phyloP scores from a whole-genome alignment of 2,888 invertebrate genomes.

The Carabus problematicus region DNA sequence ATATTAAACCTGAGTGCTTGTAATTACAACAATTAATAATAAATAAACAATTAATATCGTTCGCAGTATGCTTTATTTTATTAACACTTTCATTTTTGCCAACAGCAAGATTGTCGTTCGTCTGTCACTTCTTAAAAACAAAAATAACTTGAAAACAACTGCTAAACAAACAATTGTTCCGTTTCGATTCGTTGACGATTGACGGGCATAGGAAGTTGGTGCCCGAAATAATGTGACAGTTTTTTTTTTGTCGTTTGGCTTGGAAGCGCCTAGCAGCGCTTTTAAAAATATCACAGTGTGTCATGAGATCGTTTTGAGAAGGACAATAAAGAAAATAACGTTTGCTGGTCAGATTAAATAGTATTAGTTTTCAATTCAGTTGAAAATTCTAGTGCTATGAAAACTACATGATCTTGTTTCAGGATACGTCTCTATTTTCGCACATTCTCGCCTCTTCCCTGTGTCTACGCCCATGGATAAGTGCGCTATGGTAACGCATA shows the following conservation, averaged over 20 bases:
- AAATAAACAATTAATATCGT: constrained; percentile 11
- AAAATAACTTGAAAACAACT: constrained; percentile 32
- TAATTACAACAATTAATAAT: constrained; percentile 17
- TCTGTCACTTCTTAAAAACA: not conserved
- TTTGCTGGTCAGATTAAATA: too few species aligned
- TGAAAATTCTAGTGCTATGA: too few species aligned
- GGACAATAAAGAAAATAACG: too few species aligned
- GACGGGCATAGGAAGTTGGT: constrained; percentile 39
- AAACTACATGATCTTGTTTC: too few species aligned
- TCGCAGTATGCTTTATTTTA: not conserved
- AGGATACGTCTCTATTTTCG: too few species aligned
- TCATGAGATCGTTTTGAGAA: constrained; percentile 8
- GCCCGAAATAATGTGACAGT: constrained; percentile 38
- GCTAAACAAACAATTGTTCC: constrained; percentile 40
- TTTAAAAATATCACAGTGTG: constrained; percentile 19
- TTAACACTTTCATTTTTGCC: not conserved
- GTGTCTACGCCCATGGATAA: not conserved
- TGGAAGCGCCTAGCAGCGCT: constrained; percentile 11
- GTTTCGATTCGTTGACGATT: constrained; percentile 36
- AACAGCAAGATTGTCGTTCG: too few species aligned
- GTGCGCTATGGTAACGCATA: too few species aligned
- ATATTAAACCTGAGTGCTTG: not conserved
- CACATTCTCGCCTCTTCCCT: not conserved
- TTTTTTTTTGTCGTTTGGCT: constrained; percentile 27
- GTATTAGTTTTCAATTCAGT: too few species aligned